Evolutionary conservation across 2,888 invertebrate species (phyloP), one percentile per base, ranked within the genome.

Genomic region (Enchytraeus crypticus): DNA sequence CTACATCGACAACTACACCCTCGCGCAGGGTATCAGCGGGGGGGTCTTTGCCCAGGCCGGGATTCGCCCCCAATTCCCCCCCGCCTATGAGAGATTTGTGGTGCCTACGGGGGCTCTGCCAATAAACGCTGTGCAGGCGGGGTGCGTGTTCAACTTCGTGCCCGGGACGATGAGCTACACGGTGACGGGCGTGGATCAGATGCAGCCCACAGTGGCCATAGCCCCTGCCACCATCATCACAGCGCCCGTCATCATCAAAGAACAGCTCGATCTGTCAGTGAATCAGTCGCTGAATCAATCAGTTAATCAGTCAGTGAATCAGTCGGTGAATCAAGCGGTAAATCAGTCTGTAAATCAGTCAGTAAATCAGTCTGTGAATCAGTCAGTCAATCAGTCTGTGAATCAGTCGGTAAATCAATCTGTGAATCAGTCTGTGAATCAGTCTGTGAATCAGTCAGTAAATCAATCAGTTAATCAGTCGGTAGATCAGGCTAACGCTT

Each of bases 1-100:
- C 49, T 47, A 47, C 49, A 47, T 47, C 49, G 49, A 47, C 49
- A 47, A 47, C 26, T 47, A 47, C 49, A 47, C 49, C 49, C 49
- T 47, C 8, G 21, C 49, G 14, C 49, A 47, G 49, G 49, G 49
- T 11, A 23, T 47, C 8, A 47, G 21, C 49, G 21, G 49, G 14
- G 49, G 49, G 14, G 49, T 47, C 21, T 47, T 47, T 47, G 18
- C 49, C 49, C 49, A 11, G 14, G n/a, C n/a, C n/a, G 18, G 38
- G 11, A 38, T 38, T 18, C 49, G 49, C 14, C 49, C 49, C 49
- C 49, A 47, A 11, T 47, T 47, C 49, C 38, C 38, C 11, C 8
- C 38, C 11, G 21, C 49, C 14, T 47, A 47, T 23, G 49, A 47
- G 49, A 11, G 49, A 8, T n/a, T n/a, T n/a, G n/a, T n/a, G n/a